Evolutionary conservation across 30 jellyfish, hydroid and myxozoan genomes (phyloP), one percentile per base, ranked within the genome.

Genomic region (Hydractinia echinata): DNA sequence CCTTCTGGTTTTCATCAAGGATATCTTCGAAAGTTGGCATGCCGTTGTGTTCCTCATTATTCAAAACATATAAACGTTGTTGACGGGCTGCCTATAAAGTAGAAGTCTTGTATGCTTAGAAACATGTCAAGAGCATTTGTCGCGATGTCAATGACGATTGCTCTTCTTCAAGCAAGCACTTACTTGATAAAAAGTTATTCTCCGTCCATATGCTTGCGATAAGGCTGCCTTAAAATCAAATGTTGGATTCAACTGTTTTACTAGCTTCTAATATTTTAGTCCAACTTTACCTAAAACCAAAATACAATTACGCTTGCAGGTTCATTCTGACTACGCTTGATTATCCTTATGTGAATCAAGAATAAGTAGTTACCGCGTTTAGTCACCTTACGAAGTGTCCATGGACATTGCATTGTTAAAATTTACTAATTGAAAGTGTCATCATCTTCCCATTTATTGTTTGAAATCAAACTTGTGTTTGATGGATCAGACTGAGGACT

Each of bases 361-460:
- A 11, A 11, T 13, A 3, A 11, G 15, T 3, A 13, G 1, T 13
- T 64, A 64, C 74, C 74, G 39, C 8, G 39, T n/a, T n/a, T 51
- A 2, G 74, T 64, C 10, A 64, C 74, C 39, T 64, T 64, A n/a
- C 39, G 19, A 13, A 64, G 51, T 7, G 16, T 51, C 74, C 74
- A 64, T 51, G 74, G 74, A 51, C 74, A 64, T n/a, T 64, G 19
- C 51, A n/a, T 64, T 7, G 39, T 51, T 44, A 64, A 64, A 64
- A 64, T 5, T 0, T n/a, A 13, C 4, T 64, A 4, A 64, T 5
- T 64, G 16, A 6, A 64, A n/a, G 39, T 13, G 18, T 62, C 73
- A 62, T 62, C 73, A 62, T 62, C 10, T 62, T 62, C 73, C 73
- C 73, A 62, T 15, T 50, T 39, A 10, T 62, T 62, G 73, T 62